Conservation (phyloP, 2,888 invertebrate species). For the Argyra leucocephala region DNA sequence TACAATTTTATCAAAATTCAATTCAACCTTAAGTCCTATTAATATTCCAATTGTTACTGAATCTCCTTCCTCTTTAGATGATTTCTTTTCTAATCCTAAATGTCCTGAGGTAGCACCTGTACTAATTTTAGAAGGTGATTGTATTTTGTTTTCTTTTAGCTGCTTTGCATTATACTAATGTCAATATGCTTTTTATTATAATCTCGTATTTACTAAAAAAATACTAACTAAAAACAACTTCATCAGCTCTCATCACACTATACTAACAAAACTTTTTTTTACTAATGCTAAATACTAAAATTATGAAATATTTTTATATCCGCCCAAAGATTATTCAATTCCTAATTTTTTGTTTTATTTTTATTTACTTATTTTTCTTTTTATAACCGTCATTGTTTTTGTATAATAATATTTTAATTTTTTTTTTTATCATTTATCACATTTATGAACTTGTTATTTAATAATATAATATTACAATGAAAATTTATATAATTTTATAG, state of each 20-base stretch:
- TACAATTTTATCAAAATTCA: slow-evolving; percentile 7
- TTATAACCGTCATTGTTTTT: too few relatives aligned
- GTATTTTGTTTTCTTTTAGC: not conserved
- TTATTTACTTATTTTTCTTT: not conserved
- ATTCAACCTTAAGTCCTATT: slow-evolving; percentile 15
- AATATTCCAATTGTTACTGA: slow-evolving; percentile 14
- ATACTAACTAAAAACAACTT: not conserved
- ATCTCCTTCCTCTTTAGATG: slow-evolving; percentile 18
- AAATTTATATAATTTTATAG: slow-evolving; percentile 43
- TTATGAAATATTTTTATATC: not conserved
- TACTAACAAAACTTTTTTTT: too few relatives aligned
- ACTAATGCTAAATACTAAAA: not conserved
- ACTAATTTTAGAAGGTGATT: slow-evolving; percentile 77
- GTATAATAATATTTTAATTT: not conserved
- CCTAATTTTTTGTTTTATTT: not conserved
- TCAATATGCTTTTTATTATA: slow-evolving; percentile 20
- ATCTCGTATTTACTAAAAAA: slow-evolving; percentile 19
- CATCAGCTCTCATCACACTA: slow-evolving; percentile 8
- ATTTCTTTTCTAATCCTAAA: slow-evolving; percentile 37
- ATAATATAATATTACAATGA: not conserved
- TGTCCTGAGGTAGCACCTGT: slow-evolving; percentile 62
- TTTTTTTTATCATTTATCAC: slow-evolving; percentile 19
- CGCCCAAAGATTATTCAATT: not conserved
- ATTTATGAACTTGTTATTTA: slow-evolving; percentile 21
- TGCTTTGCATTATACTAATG: not conserved